Base-by-base conservation (phyloP, 2,113 vertebrate genomes). In the Campylomormyrus tamandua region DNA sequence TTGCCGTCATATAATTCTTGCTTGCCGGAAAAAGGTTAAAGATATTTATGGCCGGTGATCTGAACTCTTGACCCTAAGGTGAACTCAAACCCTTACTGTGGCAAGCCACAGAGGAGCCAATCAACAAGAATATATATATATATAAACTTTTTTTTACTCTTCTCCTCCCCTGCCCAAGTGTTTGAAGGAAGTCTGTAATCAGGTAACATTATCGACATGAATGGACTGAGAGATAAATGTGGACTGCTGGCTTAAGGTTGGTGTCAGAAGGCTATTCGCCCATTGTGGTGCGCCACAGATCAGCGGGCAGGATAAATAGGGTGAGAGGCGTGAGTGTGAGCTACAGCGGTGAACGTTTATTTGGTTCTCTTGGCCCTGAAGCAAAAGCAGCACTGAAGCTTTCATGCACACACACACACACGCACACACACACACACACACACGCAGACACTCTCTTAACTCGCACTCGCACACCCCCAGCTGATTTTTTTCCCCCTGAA, bases 61-160 rank as follows among this genome's bases (percentile, higher is more conserved):
- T 96, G 96, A 95, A 96, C 95, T 95, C 94, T 93, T 95, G 96
- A 97, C 95, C 95, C 96, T 95, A 90, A 90, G 91, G 92, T 92
- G 90, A 94, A 92, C 92, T 86, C 84, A 93, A 70, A 70, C 94
- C 94, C 94, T 97, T 97, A 96, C 95, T 96, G 96, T 93, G 93
- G 90, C 94, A 92, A 91, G 92, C 93, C 94, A 96, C 97, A 97
- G 94, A 96, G 95, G 95, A 97, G 96, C 96, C 97, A 96, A 94
- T 97, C 97, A 97, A 95, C 92, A 88, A 91, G 90, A 91, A 88
- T 84, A 88, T 95, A 77, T 42, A 77, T 42, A 31, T 31, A 80
- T 42, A 80, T 80, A 19, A 42, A 80, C 35, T 94, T 96, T 97
- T 97, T 97, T 97, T 97, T 97, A 95, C 95, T 94, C 95, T 93